Conservation (phyloP, 2,113 vertebrate genomes). For the Caretta caretta region DNA sequence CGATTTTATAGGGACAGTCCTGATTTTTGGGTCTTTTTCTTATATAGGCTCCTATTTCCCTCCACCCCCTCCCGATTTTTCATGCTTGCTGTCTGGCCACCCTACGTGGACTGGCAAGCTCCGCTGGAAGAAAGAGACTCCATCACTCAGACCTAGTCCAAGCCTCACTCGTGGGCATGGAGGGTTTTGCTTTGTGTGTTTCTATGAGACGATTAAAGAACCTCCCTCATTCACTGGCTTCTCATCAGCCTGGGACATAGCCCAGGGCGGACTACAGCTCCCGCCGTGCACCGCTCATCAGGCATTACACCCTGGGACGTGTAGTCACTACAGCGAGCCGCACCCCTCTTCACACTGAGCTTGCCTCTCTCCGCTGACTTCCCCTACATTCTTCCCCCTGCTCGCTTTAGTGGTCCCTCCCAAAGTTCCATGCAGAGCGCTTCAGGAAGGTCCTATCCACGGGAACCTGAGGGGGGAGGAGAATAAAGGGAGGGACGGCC, state of each 20-base stretch:
- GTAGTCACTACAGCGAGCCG: neutral
- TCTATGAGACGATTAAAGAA: rapidly evolving
- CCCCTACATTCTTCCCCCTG: neutral
- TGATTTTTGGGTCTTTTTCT: too few relatives aligned
- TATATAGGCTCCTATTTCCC: too few relatives aligned
- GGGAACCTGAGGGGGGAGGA: neutral
- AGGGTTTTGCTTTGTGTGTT: neutral
- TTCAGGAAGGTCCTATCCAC: constrained; percentile 11
- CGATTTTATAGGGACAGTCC: too few relatives aligned
- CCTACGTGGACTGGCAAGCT: neutral
- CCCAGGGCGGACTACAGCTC: neutral
- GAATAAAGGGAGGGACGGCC: rapidly evolving
- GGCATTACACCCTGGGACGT: neutral
- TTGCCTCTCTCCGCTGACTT: rapidly evolving
- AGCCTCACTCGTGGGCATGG: neutral
- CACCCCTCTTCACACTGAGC: neutral
- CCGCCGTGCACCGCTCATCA: neutral
- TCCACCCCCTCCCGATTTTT: too few relatives aligned
- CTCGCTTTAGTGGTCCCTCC: constrained; percentile 19
- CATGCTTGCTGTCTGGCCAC: too few relatives aligned
- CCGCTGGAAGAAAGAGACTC: too few relatives aligned
- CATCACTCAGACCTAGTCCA: neutral
- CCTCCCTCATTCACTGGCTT: neutral
- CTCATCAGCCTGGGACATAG: neutral
- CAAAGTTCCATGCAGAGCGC: neutral